Evolutionary conservation across 2,797 vertebrate species (phyloP).

Genomic region (Chaenodraco wilsoni): DNA sequence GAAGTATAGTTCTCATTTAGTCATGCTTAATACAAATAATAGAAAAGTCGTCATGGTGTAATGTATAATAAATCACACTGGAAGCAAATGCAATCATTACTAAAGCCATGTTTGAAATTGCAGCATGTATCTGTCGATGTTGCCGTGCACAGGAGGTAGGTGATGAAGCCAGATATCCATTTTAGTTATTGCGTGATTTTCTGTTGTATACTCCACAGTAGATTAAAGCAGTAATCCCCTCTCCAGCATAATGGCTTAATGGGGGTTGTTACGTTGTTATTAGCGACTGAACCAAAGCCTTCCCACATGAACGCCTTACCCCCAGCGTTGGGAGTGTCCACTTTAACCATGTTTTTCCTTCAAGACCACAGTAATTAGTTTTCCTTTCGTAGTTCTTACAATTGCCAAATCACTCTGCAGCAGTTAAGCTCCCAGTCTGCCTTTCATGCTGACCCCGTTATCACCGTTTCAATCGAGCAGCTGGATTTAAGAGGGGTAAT

Average conservation of each 20-base stretch:
- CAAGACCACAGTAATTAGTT: conserved; percentile 81
- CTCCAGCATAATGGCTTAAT: conserved; percentile 67
- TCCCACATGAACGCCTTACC: conserved; percentile 69
- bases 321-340: conserved; percentile 64
- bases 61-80: conserved; percentile 30
- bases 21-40: conserved; percentile 24
- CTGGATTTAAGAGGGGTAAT: conserved; percentile 65
- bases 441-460: conserved; percentile 70
- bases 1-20: conserved; percentile 31
- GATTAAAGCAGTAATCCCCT: conserved; percentile 69
- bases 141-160: conserved; percentile 8
- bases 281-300: conserved; percentile 76
- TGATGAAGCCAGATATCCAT: conserved; percentile 27
- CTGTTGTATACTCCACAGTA: conserved; percentile 44
- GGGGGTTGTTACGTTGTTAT: conserved; percentile 77
- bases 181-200: conserved; percentile 42
- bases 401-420: conserved; percentile 74
- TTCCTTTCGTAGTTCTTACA: conserved; percentile 70
- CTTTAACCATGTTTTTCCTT: conserved; percentile 73
- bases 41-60: conserved; percentile 7
- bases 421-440: conserved; percentile 68
- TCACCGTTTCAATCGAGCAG: conserved; percentile 67
- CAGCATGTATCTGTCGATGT: conserved; percentile 30
- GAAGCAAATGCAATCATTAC: conserved; percentile 24
- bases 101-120: conserved; percentile 20